phyloP scores from a whole-genome alignment of 2,797 vertebrate genomes.

The Alauda arvensis region DNA sequence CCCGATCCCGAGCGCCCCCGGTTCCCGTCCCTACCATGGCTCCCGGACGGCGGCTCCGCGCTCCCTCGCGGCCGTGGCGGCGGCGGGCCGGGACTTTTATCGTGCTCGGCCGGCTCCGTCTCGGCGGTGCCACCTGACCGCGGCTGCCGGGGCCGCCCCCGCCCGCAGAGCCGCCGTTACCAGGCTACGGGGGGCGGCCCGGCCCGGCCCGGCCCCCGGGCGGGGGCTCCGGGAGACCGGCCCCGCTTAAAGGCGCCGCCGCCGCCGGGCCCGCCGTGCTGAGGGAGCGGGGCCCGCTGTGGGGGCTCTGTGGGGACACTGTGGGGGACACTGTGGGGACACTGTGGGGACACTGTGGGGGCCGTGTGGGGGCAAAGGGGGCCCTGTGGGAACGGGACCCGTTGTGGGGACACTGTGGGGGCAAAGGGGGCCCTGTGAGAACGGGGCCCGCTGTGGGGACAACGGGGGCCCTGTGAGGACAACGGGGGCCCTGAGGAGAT shows the following conservation, averaged over 20 bases:
- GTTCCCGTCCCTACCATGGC: background rate
- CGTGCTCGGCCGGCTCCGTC: background rate
- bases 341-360: background rate
- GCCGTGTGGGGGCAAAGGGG: too few species aligned
- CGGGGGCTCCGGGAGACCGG: background rate
- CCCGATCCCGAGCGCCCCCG: background rate
- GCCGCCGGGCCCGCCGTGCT: background rate
- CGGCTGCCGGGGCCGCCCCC: background rate
- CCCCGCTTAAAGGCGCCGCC: background rate
- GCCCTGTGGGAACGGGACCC: too few species aligned
- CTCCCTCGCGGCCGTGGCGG: background rate
- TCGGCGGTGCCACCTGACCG: background rate
- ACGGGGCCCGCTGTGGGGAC: too few species aligned
- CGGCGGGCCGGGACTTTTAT: background rate
- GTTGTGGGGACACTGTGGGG: too few species aligned
- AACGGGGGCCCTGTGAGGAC: too few species aligned
- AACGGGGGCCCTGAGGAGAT: too few species aligned
- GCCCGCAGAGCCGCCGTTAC: constrained; percentile 6
- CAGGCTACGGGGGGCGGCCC: background rate
- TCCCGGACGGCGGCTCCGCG: background rate
- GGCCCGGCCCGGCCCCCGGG: background rate
- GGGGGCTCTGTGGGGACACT: background rate
- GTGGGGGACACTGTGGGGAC: too few species aligned
- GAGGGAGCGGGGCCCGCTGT: accelerated
- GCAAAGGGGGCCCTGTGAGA: too few species aligned